These are phyloP conservation scores for Sisor rabdophorus DNA, from an alignment of 2,113 vertebrate species.

Conservation along the genomic window DNA sequence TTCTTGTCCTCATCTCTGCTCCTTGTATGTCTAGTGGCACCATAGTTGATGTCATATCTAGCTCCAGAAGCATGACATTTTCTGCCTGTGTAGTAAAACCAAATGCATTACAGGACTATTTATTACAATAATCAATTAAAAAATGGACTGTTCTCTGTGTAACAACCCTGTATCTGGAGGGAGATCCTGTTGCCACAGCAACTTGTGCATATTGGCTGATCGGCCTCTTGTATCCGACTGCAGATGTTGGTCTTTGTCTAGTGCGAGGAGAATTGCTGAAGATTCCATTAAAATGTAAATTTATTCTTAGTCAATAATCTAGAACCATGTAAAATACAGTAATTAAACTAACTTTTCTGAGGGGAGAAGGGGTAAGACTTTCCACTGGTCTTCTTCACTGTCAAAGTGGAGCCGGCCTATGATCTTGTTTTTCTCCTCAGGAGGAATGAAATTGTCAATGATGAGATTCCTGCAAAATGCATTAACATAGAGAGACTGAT, in stretches of 20 bases:
- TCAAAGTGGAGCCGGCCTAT: constrained; percentile 91
- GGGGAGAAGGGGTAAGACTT: constrained; percentile 80
- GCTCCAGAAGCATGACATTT: constrained; percentile 91
- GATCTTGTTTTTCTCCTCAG: constrained; percentile 94
- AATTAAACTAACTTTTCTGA: constrained; percentile 72
- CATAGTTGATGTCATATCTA: constrained; percentile 83
- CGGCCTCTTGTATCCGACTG: constrained; percentile 90
- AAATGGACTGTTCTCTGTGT: not conserved
- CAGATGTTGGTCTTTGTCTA: constrained; percentile 82
- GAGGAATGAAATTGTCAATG: constrained; percentile 96
- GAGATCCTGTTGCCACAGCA: constrained; percentile 79
- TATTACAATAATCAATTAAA: not conserved
- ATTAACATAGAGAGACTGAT: not conserved
- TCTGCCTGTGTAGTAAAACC: constrained; percentile 77
- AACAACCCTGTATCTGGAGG: constrained; percentile 85
- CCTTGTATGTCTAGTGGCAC: constrained; percentile 73
- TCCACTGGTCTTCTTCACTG: constrained; percentile 92
- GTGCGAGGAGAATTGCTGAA: constrained; percentile 70
- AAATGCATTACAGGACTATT: not conserved
- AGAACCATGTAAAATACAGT: not conserved
- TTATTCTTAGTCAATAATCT: not conserved
- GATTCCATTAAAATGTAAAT: not conserved
- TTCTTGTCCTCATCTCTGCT: constrained; percentile 64
- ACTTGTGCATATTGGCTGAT: constrained; percentile 88
- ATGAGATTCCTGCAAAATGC: constrained; percentile 78